Conservation (phyloP, 2,888 invertebrate species). For the Tuta absoluta region DNA sequence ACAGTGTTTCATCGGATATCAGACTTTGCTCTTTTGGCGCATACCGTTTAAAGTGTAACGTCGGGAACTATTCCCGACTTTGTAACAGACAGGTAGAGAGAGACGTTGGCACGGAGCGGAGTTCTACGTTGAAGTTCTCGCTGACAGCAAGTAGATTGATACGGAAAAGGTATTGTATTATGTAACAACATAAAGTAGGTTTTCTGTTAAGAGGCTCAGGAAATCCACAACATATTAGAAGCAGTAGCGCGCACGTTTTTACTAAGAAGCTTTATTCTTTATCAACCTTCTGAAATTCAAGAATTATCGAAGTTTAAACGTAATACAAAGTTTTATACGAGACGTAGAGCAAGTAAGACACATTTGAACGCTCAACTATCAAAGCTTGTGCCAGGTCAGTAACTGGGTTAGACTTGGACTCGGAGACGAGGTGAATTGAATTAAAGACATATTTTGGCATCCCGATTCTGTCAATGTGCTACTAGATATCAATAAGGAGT, state of each 20-base stretch:
- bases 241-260: not conserved
- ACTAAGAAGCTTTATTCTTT: not conserved
- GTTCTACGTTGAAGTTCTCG: conserved; percentile 13
- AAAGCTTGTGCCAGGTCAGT: conserved; percentile 64
- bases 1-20: conserved; percentile 15
- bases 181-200: not conserved
- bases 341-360: conserved; percentile 37
- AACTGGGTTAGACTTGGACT: conserved; percentile 54
- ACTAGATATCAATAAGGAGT: not conserved
- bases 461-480: not conserved
- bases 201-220: not conserved
- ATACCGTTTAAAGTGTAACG: conserved; percentile 10
- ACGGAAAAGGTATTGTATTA: not conserved
- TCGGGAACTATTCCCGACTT: conserved; percentile 20
- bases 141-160: not conserved
- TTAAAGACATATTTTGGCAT: too few relatives aligned
- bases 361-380: conserved; percentile 61
- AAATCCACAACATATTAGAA: not conserved
- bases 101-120: conserved; percentile 16
- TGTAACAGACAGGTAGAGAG: conserved; percentile 17
- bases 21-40: not conserved
- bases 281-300: too few relatives aligned
- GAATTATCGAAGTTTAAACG: not conserved
- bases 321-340: not conserved
- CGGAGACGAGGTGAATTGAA: conserved; percentile 44